Percentiles rank a stretch among this genome's conserved stretches.
These are phyloP conservation scores for Ibidorhyncha struthersii DNA, from an alignment of 2,113 vertebrate species.

Conservation along the genomic window DNA sequence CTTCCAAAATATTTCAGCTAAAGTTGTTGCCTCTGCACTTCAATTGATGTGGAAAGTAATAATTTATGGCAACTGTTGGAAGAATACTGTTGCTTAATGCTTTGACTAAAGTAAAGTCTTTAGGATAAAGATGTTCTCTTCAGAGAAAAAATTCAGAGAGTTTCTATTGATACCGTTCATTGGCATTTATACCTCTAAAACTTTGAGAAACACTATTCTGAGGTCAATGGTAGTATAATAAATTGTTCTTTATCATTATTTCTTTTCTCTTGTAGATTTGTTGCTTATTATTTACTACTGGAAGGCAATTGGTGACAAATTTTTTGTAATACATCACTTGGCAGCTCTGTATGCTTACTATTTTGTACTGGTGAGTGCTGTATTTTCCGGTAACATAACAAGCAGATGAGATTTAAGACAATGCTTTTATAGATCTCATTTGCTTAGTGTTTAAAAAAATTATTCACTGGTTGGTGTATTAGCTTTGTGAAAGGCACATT, in stretches of 20 bases:
- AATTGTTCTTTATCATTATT: neutral
- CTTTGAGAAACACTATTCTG: neutral
- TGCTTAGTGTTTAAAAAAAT: neutral
- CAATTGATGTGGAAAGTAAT: neutral
- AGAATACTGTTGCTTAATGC: neutral
- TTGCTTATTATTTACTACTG: slow-evolving; percentile 95
- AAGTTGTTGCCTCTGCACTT: neutral
- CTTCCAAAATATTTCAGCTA: neutral
- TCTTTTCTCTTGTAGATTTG: slow-evolving; percentile 85
- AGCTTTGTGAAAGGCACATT: neutral
- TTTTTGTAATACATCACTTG: slow-evolving; percentile 94
- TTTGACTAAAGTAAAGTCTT: neutral
- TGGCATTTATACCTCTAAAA: neutral
- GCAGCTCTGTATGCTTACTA: slow-evolving; percentile 91
- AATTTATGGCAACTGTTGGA: neutral
- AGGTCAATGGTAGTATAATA: neutral
- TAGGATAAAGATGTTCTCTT: neutral
- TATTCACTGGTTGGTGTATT: neutral
- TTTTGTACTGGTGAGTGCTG: slow-evolving; percentile 95
- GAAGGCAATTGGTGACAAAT: slow-evolving; percentile 96
- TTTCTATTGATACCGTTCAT: neutral
- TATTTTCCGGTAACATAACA: slow-evolving; percentile 72
- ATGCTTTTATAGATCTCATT: neutral
- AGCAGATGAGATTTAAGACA: slow-evolving; percentile 76
- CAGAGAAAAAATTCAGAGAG: neutral